phyloP scores from a whole-genome alignment of 2,888 invertebrate genomes.

The Scaptomyza reducta region DNA sequence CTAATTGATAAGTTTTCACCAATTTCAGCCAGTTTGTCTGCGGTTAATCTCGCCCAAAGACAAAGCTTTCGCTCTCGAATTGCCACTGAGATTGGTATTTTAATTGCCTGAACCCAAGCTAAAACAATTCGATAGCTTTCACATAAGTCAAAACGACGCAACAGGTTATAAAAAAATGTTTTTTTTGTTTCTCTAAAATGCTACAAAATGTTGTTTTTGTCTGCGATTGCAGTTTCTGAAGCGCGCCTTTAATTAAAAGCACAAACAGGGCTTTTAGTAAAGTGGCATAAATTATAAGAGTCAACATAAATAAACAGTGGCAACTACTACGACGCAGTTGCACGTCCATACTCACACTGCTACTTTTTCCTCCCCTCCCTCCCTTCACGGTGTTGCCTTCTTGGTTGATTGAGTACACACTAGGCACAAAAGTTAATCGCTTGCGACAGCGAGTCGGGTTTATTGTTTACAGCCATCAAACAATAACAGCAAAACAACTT shows the following conservation, averaged over 20 bases:
- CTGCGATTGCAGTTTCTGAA: slow-evolving; percentile 12
- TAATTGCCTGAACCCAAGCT: slow-evolving; percentile 42
- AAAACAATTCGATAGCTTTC: slow-evolving; percentile 43
- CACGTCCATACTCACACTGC: background rate
- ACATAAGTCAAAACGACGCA: slow-evolving; percentile 33
- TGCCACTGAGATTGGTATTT: slow-evolving; percentile 25
- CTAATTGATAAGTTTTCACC: slow-evolving; percentile 71
- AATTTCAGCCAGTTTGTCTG: slow-evolving; percentile 18
- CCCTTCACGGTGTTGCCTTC: slow-evolving; percentile 12
- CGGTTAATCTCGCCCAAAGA: slow-evolving; percentile 46
- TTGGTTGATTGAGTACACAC: slow-evolving; percentile 43
- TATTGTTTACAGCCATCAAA: slow-evolving; percentile 48
- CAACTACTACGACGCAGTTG: slow-evolving; percentile 27
- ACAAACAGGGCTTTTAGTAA: slow-evolving; percentile 57
- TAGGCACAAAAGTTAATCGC: slow-evolving; percentile 51
- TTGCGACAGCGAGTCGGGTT: slow-evolving; percentile 27
- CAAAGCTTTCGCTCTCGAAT: slow-evolving; percentile 61
- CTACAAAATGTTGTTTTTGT: slow-evolving; percentile 1
- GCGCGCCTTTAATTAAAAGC: slow-evolving; percentile 49
- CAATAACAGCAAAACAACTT: slow-evolving; percentile 7
- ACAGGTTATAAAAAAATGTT: slow-evolving; percentile 39
- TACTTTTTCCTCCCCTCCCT: too few species aligned
- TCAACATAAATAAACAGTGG: slow-evolving; percentile 60
- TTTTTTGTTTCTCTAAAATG: slow-evolving; percentile 1
- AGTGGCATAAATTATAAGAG: slow-evolving; percentile 61